Evolutionary conservation across 2,113 vertebrate species (phyloP).

Genomic region (Percopsis transmontana): DNA sequence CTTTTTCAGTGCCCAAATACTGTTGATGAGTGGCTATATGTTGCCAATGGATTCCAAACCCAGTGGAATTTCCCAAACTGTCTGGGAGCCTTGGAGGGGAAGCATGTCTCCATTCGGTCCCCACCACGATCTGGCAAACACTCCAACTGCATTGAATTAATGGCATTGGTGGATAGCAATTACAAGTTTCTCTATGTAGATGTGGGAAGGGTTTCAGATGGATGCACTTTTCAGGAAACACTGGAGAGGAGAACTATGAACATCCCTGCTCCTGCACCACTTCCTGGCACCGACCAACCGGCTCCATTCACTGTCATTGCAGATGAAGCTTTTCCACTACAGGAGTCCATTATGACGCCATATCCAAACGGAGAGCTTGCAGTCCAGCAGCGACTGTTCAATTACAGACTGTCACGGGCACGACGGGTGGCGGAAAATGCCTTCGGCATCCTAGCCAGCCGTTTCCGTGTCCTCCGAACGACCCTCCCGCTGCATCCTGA

Average conservation of each 20-base stretch:
- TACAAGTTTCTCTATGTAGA: constrained; percentile 9
- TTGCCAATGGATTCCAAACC: background rate
- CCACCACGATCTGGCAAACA: background rate
- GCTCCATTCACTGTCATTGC: background rate
- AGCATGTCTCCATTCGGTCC: background rate
- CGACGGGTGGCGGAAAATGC: constrained; percentile 1
- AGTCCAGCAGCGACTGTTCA: background rate
- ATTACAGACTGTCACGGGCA: constrained; percentile 1
- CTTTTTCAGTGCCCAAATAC: constrained; percentile 1
- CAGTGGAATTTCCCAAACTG: constrained; percentile 5
- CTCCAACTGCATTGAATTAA: constrained; percentile 1
- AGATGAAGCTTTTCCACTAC: background rate
- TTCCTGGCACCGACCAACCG: background rate
- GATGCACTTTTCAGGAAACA: background rate
- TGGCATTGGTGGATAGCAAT: constrained; percentile 7
- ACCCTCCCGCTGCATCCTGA: background rate
- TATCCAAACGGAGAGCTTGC: background rate
- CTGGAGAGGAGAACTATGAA: background rate
- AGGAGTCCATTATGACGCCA: constrained; percentile 3
- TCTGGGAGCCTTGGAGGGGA: constrained; percentile 6
- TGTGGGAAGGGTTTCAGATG: background rate
- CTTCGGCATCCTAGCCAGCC: constrained; percentile 5
- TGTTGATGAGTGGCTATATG: background rate
- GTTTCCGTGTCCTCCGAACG: background rate
- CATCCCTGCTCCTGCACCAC: background rate